Evolutionary conservation across 2,113 vertebrate genomes (phyloP).

Genomic region (Marmota monax): DNA sequence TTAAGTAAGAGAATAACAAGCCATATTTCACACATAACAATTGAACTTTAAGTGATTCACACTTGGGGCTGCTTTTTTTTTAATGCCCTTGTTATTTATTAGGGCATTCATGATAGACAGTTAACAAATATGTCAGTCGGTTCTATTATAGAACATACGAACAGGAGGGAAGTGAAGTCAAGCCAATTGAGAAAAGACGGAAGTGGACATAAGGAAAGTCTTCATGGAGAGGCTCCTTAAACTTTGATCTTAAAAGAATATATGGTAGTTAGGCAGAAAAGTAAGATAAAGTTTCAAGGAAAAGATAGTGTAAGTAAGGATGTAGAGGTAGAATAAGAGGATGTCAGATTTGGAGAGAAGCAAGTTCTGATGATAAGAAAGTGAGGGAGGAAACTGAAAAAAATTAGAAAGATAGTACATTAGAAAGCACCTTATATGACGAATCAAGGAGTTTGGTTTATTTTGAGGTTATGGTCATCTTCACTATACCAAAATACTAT

Average conservation of each 20-base stretch:
- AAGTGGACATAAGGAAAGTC: background rate
- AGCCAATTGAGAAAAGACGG: background rate
- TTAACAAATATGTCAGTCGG: conserved; percentile 9
- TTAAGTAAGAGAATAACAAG: conserved; percentile 9
- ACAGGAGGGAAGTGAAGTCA: background rate
- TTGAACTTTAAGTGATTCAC: conserved; percentile 8
- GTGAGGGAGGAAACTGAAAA: background rate
- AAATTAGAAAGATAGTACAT: background rate
- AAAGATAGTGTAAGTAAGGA: background rate
- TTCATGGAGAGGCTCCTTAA: background rate
- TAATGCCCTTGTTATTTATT: background rate
- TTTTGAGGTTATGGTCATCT: background rate
- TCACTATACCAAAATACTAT: background rate
- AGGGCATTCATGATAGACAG: background rate
- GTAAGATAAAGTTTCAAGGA: conserved; percentile 6
- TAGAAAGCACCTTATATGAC: background rate
- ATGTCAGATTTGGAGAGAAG: background rate
- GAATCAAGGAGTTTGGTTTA: background rate
- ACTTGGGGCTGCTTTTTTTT: background rate
- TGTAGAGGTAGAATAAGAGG: background rate
- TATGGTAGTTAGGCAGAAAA: background rate
- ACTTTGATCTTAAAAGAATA: conserved; percentile 4
- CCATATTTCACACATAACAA: background rate
- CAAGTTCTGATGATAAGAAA: background rate
- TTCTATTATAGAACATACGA: conserved; percentile 6